Conservation (phyloP, 1,140 invertebrate genomes). For the honey bee (Apis mellifera) region Amel_HAv3.1 CM009940.2:8486501-8487000, state of each 20-base stretch:
- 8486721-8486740: conserved; percentile 24
- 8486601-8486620: no score
- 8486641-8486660: no score
- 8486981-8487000: no score
- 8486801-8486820: conserved; percentile 33
- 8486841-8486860: conserved; percentile 23
- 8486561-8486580: no score
- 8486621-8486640: no score
- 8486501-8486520: no score
- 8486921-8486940: not conserved
- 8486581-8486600: no score
- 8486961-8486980: no score
- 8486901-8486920: not conserved
- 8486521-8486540: no score
- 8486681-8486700: not conserved
- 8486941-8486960: no score
- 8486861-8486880: conserved; percentile 67
- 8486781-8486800: conserved; percentile 45
- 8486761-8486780: conserved; percentile 18
- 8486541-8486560: no score
- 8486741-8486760: not conserved
- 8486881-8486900: conserved; percentile 30
- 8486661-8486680: no score
- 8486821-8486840: conserved; percentile 38
- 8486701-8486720: not conserved